Conservation (phyloP, 2,797 vertebrate genomes). For the Protonibea diacanthus region DNA sequence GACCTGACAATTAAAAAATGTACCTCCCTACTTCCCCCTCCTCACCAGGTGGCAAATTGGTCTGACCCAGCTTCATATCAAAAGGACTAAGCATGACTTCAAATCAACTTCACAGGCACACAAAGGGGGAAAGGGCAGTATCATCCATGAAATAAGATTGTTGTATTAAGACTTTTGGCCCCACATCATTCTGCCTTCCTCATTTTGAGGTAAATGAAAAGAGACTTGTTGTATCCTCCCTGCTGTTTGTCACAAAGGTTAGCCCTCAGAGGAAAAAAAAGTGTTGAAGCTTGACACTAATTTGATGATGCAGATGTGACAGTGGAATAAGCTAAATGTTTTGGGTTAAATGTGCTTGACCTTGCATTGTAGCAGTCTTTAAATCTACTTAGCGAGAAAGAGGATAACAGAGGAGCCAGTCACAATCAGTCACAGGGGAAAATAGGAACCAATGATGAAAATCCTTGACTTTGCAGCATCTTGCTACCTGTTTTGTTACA, state of each 20-base stretch:
- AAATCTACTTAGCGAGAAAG: conserved; percentile 57
- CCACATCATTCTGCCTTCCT: conserved; percentile 68
- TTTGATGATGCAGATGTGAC: conserved; percentile 73
- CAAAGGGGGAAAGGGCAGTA: conserved; percentile 64
- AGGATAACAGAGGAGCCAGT: conserved; percentile 45
- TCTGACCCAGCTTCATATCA: conserved; percentile 86
- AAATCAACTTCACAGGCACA: conserved; percentile 83
- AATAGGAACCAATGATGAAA: conserved; percentile 32
- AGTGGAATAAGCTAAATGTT: conserved; percentile 73
- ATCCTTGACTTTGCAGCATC: conserved; percentile 32
- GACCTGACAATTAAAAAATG: conserved; percentile 89
- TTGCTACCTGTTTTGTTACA: not conserved
- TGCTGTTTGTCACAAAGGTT: conserved; percentile 89
- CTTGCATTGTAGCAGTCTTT: conserved; percentile 63
- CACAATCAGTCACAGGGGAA: conserved; percentile 41
- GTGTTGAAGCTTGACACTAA: conserved; percentile 70
- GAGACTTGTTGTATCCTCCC: conserved; percentile 83
- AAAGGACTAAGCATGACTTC: conserved; percentile 87
- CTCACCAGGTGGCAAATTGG: conserved; percentile 91
- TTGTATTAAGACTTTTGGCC: conserved; percentile 79
- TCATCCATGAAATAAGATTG: conserved; percentile 87
- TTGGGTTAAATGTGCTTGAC: conserved; percentile 76
- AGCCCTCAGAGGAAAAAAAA: conserved; percentile 70
- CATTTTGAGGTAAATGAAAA: conserved; percentile 83
- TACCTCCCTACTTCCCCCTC: conserved; percentile 78